Conservation (phyloP, 2,888 invertebrate species). For the Chalcis sispes region DNA sequence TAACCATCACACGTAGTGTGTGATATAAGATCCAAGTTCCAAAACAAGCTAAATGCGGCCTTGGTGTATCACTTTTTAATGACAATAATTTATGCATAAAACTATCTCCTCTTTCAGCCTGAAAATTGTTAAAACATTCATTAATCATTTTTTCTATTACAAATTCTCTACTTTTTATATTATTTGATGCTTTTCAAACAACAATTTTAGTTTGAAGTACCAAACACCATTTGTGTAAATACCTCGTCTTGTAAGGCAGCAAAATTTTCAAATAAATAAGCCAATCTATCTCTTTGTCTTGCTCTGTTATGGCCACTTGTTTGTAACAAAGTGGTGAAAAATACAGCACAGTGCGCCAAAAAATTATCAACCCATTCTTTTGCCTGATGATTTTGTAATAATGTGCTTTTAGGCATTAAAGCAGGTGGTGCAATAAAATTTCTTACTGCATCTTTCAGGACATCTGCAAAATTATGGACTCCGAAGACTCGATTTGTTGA, state of each 20-base stretch:
- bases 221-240: slow-evolving; percentile 8
- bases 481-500: slow-evolving; percentile 78
- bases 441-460: slow-evolving; percentile 90
- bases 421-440: slow-evolving; percentile 94
- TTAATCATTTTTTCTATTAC: neutral
- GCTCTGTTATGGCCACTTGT: slow-evolving; percentile 97
- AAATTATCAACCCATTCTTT: slow-evolving; percentile 94
- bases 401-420: slow-evolving; percentile 84
- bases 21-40: slow-evolving; percentile 98
- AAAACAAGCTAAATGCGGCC: slow-evolving; percentile 89
- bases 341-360: slow-evolving; percentile 89
- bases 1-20: slow-evolving; percentile 93
- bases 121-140: slow-evolving; percentile 58
- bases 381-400: slow-evolving; percentile 84
- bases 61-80: slow-evolving; percentile 82
- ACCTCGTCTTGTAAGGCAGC: slow-evolving; percentile 95
- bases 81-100: slow-evolving; percentile 85
- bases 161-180: neutral
- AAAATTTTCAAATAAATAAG: slow-evolving; percentile 92
- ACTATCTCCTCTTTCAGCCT: slow-evolving; percentile 95
- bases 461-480: slow-evolving; percentile 83
- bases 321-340: slow-evolving; percentile 90
- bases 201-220: neutral
- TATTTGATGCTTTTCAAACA: neutral
- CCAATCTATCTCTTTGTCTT: slow-evolving; percentile 94